Base-by-base conservation (phyloP, 2,113 vertebrate genomes). In the Cyrtonyx montezumae region DNA sequence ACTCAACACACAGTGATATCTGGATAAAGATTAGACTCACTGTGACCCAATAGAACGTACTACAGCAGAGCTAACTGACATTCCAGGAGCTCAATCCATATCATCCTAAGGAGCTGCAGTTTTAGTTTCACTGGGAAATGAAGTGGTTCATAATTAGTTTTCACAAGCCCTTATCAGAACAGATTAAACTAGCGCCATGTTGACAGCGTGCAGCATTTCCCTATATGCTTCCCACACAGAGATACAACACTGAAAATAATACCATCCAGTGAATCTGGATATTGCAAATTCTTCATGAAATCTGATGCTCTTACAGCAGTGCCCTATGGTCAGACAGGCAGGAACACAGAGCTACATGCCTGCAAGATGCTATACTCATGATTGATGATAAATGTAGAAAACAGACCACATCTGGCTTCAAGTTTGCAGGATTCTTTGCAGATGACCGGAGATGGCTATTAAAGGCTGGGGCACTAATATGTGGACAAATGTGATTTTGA, bases 371-470 rank as follows among this genome's bases (percentile, higher is more conserved):
- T 4, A 6, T 49, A 71, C 8, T 40, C 8, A 2, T 43, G 75
- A 93, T 14, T 46, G 65, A 94, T 87, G 82, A 86, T 61, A 88
- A 91, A 94, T 66, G 82, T 13, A 71, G 79, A 93, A 91, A 96
- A 68, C 91, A 93, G 93, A 88, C 53, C 51, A 93, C 91, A 93
- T 95, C 81, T 95, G 94, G 82, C 84, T 90, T 91, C 61, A 92
- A 48, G 65, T 85, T 93, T 90, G 87, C 1, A 6, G 63, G 75
- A 95, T 76, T 96, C 78, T 89, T 91, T 79, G 85, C 68, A 94
- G 88, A 91, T 90, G 84, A 51, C 61, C 3, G 1, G 89, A 92
- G 76, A 85, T 63, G 82, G 75, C 12, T 68, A 83, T 2, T 49
- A 71, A 87, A 92, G 40, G 43, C 42, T 40, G 67, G 89, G 76